phyloP scores from a whole-genome alignment of 2,797 vertebrate genomes.

The Babyrousa celebensis region DNA sequence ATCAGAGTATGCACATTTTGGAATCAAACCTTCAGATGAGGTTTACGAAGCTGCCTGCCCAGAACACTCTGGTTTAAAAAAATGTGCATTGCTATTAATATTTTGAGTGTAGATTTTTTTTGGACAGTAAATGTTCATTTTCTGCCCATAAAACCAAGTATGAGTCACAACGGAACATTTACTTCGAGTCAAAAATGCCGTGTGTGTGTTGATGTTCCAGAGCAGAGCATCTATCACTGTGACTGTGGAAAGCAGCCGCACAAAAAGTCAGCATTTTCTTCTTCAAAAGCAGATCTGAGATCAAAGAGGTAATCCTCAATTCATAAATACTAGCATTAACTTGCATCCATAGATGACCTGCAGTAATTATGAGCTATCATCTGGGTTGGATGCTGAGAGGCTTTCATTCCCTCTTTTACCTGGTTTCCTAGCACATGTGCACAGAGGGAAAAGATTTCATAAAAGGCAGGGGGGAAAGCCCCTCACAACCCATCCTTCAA shows the following conservation, averaged over 20 bases:
- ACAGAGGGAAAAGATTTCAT: background rate
- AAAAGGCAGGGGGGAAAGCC: constrained; percentile 35
- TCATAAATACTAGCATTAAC: constrained; percentile 81
- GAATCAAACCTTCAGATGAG: constrained; percentile 81
- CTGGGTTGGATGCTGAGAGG: constrained; percentile 67
- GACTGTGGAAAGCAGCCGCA: background rate
- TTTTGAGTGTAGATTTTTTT: constrained; percentile 84
- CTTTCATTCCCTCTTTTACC: constrained; percentile 71
- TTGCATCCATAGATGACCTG: constrained; percentile 76
- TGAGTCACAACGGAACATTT: constrained; percentile 83
- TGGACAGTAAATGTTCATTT: constrained; percentile 76
- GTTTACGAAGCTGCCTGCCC: constrained; percentile 66
- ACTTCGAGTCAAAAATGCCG: constrained; percentile 81
- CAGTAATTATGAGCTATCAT: constrained; percentile 71
- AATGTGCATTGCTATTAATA: constrained; percentile 82
- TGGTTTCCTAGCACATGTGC: constrained; percentile 60
- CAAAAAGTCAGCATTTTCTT: constrained; percentile 59
- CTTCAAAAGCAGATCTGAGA: constrained; percentile 73
- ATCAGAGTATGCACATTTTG: constrained; percentile 67
- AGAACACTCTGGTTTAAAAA: constrained; percentile 78
- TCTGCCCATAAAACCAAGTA: constrained; percentile 83
- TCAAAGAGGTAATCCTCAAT: constrained; percentile 68
- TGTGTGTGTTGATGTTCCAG: constrained; percentile 58
- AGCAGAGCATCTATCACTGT: constrained; percentile 75
- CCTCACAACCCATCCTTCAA: constrained; percentile 51